Evolutionary conservation across 2,888 invertebrate species (phyloP).

Genomic region (Drosophila mulleri): DNA sequence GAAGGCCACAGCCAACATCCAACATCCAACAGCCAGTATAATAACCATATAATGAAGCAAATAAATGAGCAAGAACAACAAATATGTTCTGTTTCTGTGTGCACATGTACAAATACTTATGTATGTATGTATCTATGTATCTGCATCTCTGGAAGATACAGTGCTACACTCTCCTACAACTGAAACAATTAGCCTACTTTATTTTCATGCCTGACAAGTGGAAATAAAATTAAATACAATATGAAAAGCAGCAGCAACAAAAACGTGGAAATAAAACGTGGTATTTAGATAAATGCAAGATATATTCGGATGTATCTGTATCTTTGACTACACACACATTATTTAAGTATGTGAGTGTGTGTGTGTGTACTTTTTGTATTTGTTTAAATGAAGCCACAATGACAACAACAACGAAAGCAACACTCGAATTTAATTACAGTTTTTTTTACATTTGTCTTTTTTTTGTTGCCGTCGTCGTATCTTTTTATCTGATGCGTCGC

Average conservation of each 20-base stretch:
- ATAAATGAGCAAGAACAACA: conserved; percentile 72
- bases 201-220: conserved; percentile 78
- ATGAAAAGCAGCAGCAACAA: conserved; percentile 52
- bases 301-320: conserved; percentile 16
- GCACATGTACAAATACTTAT: not conserved
- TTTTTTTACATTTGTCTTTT: conserved; percentile 44
- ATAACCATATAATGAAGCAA: conserved; percentile 78
- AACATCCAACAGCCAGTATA: conserved; percentile 55
- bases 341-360: not conserved
- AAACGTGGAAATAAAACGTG: conserved; percentile 22
- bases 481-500: conserved; percentile 73
- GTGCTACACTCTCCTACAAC: conserved; percentile 60
- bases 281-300: conserved; percentile 59
- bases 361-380: conserved; percentile 32
- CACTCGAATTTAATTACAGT: conserved; percentile 76
- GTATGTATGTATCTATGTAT: not conserved
- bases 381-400: conserved; percentile 50
- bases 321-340: conserved; percentile 8
- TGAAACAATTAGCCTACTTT: conserved; percentile 80
- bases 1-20: conserved; percentile 51
- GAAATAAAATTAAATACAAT: conserved; percentile 79
- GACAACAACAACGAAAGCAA: conserved; percentile 29
- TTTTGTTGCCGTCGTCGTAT: conserved; percentile 45
- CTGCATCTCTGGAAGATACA: conserved; percentile 56
- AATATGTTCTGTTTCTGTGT: conserved; percentile 11